A percentile compares a stretch with the other conserved stretches of the same genome.
Conservation (phyloP, 2,797 vertebrate species). For the Hozukius guyotensis region DNA sequence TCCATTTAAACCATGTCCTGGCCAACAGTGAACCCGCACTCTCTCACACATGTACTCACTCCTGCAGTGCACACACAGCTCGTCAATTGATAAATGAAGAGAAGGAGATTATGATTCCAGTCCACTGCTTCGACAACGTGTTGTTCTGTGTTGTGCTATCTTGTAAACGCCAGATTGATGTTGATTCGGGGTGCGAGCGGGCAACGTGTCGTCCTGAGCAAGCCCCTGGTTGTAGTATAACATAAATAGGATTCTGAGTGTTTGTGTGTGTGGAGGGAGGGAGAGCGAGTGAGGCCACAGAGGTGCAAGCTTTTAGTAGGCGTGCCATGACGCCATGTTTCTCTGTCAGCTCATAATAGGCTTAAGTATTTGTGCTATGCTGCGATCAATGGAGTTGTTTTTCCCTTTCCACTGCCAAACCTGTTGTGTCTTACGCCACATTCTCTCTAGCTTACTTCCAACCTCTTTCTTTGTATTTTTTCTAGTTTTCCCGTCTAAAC, state of each 20-base stretch:
- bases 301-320: conserved; percentile 35
- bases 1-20: conserved; percentile 15
- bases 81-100: conserved; percentile 21
- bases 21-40: not conserved
- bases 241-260: conserved; percentile 36
- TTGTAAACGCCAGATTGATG: conserved; percentile 53
- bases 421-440: not conserved
- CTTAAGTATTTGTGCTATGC: conserved; percentile 56
- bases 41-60: not conserved
- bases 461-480: not conserved
- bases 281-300: not conserved
- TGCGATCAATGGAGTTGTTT: conserved; percentile 43
- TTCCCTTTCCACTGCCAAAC: conserved; percentile 5
- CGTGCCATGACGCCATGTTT: conserved; percentile 20
- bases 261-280: not conserved
- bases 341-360: conserved; percentile 47
- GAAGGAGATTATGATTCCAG: conserved; percentile 31
- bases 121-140: conserved; percentile 28
- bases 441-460: not conserved
- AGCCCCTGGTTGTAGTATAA: conserved; percentile 35
- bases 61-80: conserved; percentile 6
- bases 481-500: not conserved
- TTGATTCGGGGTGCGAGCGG: conserved; percentile 47
- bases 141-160: conserved; percentile 23
- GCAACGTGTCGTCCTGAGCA: conserved; percentile 15